phyloP scores from a whole-genome alignment of 2,113 vertebrate genomes.

The Nothoprocta perdicaria region DNA sequence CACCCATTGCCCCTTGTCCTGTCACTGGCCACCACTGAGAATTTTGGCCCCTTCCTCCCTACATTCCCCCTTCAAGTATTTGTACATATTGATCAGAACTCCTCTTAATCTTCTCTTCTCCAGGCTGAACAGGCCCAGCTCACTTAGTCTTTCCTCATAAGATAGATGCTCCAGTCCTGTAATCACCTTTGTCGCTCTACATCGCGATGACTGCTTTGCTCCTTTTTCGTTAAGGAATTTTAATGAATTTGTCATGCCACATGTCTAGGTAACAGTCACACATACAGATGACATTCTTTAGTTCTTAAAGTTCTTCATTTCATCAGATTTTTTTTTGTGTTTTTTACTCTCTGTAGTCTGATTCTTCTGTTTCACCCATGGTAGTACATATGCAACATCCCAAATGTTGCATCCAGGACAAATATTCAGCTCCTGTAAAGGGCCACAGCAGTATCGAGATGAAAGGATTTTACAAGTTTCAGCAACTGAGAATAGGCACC shows the following conservation, averaged over 20 bases:
- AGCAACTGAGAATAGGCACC: neutral
- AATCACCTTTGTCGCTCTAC: too few relatives aligned
- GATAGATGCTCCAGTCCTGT: too few relatives aligned
- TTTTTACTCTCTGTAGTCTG: neutral
- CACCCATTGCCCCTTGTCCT: too few relatives aligned
- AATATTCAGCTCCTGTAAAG: neutral
- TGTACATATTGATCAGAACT: too few relatives aligned
- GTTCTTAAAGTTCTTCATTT: neutral
- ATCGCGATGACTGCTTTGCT: neutral
- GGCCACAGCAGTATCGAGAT: rapidly evolving
- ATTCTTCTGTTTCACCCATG: neutral
- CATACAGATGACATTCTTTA: neutral
- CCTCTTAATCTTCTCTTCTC: too few relatives aligned
- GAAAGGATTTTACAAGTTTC: neutral
- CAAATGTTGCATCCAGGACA: neutral
- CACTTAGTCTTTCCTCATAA: too few relatives aligned
- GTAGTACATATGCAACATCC: neutral
- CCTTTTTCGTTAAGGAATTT: neutral
- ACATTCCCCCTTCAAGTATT: too few relatives aligned
- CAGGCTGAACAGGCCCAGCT: too few relatives aligned
- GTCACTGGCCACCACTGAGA: too few relatives aligned
- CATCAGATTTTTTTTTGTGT: neutral
- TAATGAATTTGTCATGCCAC: neutral
- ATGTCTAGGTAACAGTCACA: neutral
- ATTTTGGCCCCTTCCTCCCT: too few relatives aligned